Evolutionary conservation across 2,797 vertebrate genomes (phyloP), one percentile per base, ranked within the genome.

Genomic region (Cossypha heuglini): DNA sequence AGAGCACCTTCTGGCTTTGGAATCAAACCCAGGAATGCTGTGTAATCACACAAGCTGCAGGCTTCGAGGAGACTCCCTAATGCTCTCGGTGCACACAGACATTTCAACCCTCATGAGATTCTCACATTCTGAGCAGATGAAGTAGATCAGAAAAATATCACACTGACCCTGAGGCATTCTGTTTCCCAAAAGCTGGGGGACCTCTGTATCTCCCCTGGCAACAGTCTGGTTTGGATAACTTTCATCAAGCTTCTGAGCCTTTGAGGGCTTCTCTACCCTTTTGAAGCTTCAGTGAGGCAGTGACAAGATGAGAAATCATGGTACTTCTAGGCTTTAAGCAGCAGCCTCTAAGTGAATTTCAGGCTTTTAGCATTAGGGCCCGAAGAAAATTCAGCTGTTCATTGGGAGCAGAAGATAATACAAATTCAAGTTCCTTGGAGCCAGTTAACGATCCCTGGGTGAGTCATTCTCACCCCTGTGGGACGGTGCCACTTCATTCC

Each of bases 81-180:
- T 9, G 26, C 11, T 74, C 16, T 46, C 0, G 0, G 8, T 19
- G 20, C n/a, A 75, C 3, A 13, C 1, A 19, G 42, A 45, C 25
- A 29, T 75, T 54, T 62, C 45, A 78, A 20, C 24, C 19, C 24
- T 61, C 12, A 0, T 11, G 26, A 55, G 31, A 57, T 24, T 40
- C 62, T 61, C 20, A 11, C 16, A 64, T n/a, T 33, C 46, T 43
- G 20, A 88, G 62, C 19, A 57, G 58, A 48, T 37, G 40, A 38
- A 54, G 4, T 24, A 77, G 5, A 15, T 57, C 46, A 68, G 54
- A 88, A 6, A 37, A 88, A 74, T 72, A 76, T 67, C 72, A 62
- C 12, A 33, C 13, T 1, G 0, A 64, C 29, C 16, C n/a, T 9
- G 20, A n/a, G 25, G 19, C 2, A 19, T 57, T 77, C 22, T 61